These are phyloP conservation scores for Apotomis turbidana DNA, from an alignment of 2,888 invertebrate species.

Conservation along the genomic window DNA sequence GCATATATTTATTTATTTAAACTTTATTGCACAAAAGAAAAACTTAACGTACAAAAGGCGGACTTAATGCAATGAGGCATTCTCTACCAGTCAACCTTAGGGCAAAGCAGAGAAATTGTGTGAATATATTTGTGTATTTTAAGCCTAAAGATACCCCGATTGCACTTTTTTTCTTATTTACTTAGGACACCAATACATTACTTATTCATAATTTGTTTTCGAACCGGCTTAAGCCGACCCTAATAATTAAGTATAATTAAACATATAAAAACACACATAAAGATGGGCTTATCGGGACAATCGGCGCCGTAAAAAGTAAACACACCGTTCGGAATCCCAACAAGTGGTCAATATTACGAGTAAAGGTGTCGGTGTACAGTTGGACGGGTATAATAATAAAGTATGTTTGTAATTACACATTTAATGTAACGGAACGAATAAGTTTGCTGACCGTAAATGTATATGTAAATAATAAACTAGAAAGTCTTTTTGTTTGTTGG, in stretches of 20 bases:
- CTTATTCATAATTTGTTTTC: slow-evolving; percentile 3
- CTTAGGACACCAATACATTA: background rate
- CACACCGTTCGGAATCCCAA: slow-evolving; percentile 3
- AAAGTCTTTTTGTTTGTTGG: no score
- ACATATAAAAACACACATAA: slow-evolving; percentile 6
- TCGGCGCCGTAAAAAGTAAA: slow-evolving; percentile 23
- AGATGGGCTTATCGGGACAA: slow-evolving; percentile 13
- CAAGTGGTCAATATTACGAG: slow-evolving; percentile 20
- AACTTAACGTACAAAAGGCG: no score
- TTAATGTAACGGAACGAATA: background rate
- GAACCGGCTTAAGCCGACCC: slow-evolving; percentile 2
- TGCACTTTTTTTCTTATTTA: background rate
- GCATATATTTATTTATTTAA: no score
- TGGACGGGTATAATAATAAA: background rate
- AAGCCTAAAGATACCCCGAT: no score
- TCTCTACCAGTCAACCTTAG: no score
- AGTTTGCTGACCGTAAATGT: no score
- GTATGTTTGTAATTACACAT: background rate
- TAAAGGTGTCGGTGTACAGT: slow-evolving; percentile 16
- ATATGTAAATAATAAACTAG: no score
- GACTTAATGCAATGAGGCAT: no score
- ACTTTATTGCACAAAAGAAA: no score
- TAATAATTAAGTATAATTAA: slow-evolving; percentile 22
- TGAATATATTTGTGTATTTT: no score
- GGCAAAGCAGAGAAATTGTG: no score